phyloP scores from a whole-genome alignment of 2,888 invertebrate genomes.

The Chrysodeixis includens region DNA sequence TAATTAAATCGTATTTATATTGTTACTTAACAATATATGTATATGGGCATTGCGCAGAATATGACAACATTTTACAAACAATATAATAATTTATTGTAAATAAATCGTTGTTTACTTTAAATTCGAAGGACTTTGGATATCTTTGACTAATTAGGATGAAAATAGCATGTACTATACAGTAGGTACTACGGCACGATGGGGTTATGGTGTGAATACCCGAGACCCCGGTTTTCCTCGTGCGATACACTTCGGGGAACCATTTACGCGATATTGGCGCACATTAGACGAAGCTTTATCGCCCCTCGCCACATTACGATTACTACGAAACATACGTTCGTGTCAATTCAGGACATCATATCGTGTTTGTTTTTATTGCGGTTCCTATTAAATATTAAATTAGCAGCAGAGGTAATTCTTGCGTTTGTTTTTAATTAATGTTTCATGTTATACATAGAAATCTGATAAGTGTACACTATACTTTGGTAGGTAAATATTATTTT shows the following conservation, averaged over 20 bases:
- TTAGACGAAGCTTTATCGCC: neutral
- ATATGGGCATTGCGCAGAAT: conserved; percentile 6
- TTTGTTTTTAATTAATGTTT: neutral
- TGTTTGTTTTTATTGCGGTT: neutral
- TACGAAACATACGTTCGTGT: neutral
- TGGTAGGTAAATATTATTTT: too few species aligned
- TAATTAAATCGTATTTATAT: neutral
- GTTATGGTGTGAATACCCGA: conserved; percentile 35
- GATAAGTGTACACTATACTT: too few species aligned
- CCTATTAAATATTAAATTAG: neutral
- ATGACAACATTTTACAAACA: neutral
- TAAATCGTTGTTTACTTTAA: conserved; percentile 24
- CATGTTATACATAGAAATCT: neutral
- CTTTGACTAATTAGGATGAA: conserved; percentile 34
- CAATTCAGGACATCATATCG: neutral
- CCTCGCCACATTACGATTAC: neutral
- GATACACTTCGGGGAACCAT: conserved; percentile 23
- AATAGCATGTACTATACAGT: conserved; percentile 29
- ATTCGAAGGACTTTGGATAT: neutral
- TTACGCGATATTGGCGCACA: conserved; percentile 3
- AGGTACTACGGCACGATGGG: neutral
- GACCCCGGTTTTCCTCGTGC: conserved; percentile 42
- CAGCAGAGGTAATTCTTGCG: neutral
- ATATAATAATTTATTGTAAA: conserved; percentile 12
- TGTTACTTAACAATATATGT: neutral